phyloP scores from a whole-genome alignment of 2,113 vertebrate genomes.

The Halichoeres trimaculatus region DNA sequence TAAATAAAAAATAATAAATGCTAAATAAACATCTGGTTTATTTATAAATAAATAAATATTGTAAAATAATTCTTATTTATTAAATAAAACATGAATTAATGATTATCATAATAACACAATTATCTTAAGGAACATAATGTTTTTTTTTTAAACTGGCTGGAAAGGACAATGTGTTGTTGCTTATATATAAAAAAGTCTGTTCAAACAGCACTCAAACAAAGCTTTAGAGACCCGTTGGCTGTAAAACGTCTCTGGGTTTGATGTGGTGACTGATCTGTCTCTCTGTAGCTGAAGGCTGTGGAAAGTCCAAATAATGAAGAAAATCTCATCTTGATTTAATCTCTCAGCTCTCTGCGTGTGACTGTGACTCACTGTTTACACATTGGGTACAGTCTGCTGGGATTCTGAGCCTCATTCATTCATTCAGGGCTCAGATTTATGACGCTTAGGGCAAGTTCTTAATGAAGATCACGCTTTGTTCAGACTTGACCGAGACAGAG shows the following conservation, averaged over 20 bases:
- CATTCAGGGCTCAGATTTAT: conserved; percentile 27
- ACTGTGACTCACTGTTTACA: conserved; percentile 37
- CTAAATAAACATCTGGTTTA: no score
- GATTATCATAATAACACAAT: no score
- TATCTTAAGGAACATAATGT: not conserved
- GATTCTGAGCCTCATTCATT: conserved; percentile 7
- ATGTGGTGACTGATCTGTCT: not conserved
- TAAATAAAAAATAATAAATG: no score
- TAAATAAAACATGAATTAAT: no score
- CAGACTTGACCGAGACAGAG: not conserved
- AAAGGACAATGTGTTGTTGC: not conserved
- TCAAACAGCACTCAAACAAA: not conserved
- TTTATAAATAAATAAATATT: no score
- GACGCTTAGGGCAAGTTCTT: not conserved
- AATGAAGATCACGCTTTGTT: conserved; percentile 7
- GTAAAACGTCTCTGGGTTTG: not conserved
- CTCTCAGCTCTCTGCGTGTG: not conserved
- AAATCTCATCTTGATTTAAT: conserved; percentile 44
- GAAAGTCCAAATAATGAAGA: conserved; percentile 23
- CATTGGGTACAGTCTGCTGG: not conserved
- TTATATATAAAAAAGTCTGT: not conserved
- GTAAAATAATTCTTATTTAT: no score
- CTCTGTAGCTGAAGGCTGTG: not conserved
- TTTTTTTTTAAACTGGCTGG: not conserved
- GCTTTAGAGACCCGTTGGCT: no score